Base-by-base conservation (phyloP, 2,113 vertebrate species). In the Gallinago media region DNA sequence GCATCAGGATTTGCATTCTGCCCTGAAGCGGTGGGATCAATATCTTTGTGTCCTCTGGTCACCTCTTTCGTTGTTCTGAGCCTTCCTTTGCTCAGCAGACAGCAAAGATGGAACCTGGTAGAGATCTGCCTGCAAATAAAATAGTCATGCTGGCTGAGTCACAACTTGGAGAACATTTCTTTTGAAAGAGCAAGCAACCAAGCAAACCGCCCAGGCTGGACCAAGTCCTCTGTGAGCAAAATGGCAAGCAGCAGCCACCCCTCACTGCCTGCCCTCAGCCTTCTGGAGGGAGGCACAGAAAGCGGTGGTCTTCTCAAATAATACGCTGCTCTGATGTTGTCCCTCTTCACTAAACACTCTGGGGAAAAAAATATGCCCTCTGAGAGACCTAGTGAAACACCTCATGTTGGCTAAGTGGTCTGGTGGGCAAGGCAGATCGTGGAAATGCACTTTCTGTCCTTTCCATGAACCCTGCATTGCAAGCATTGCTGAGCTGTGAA, bases 191-290 rank as follows among this genome's bases (percentile, higher is more conserved):
- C 44, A 70, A 31, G 21, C 17, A 71, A 34, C 11, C 0, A 5
- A 70, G n/a, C 36, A 88, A 78, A 70, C 1, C 1, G 5, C 4
- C 36, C 13, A 56, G 29, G n/a, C 5, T 81, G 58, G 61, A 58
- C 65, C 13, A 58, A 34, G 17, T 11, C 3, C 5, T 11, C 42
- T 68, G 15, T 2, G 20, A 71, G 34, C 29, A 54, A 92, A 93
- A 66, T 14, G n/a, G 26, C 59, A 88, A 79, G 22, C 14, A 50
- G 16, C 11, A 70, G 7, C 11, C 49, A 70, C 11, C 5, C 15
- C 25, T 66, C 29, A 16, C 3, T 1, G 1, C 26, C 52, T 67
- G 40, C 3, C 16, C 32, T 9, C 1, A 5, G 36, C 7, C 22
- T 62, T 13, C 36, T 73, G 47, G 67, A 74, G 55, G 49, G 27